Evolutionary conservation across 2,797 vertebrate species (phyloP).

Genomic region (Carduelis carduelis): DNA sequence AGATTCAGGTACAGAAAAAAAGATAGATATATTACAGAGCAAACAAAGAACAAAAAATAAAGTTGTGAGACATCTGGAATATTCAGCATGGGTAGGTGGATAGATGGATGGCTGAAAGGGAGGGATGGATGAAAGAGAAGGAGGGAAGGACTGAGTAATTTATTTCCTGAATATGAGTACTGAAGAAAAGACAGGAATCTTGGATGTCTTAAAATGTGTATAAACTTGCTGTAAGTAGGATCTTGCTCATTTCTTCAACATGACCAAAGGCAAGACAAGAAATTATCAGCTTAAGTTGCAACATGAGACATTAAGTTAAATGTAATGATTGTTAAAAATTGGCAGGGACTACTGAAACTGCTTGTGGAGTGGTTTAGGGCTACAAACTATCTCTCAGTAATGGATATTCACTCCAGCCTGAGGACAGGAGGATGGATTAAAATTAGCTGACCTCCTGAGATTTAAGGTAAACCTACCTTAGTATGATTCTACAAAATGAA

Average conservation of each 20-base stretch:
- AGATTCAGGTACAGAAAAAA: not conserved
- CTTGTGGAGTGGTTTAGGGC: not conserved
- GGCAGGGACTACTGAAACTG: conserved; percentile 8
- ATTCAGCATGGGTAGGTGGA: not conserved
- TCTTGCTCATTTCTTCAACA: conserved; percentile 12
- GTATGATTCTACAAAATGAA: not conserved
- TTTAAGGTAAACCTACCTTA: not conserved
- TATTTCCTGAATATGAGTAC: not conserved
- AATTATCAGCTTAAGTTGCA: conserved; percentile 40
- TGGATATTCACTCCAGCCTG: conserved; percentile 17
- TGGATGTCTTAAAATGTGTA: conserved; percentile 11
- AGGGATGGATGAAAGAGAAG: not conserved
- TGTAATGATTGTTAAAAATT: conserved; percentile 32
- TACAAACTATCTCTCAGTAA: not conserved
- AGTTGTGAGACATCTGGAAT: not conserved
- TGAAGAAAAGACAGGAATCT: not conserved
- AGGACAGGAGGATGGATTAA: conserved; percentile 28
- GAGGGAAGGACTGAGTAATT: not conserved
- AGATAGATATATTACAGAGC: not conserved
- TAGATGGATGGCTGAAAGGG: not conserved
- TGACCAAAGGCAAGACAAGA: conserved; percentile 34
- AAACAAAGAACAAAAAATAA: not conserved
- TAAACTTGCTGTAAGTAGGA: conserved; percentile 1
- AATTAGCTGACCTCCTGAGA: conserved; percentile 36
- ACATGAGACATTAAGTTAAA: conserved; percentile 24